Conservation (phyloP, 1,140 invertebrate genomes). For the Nasonia vitripennis region DNA sequence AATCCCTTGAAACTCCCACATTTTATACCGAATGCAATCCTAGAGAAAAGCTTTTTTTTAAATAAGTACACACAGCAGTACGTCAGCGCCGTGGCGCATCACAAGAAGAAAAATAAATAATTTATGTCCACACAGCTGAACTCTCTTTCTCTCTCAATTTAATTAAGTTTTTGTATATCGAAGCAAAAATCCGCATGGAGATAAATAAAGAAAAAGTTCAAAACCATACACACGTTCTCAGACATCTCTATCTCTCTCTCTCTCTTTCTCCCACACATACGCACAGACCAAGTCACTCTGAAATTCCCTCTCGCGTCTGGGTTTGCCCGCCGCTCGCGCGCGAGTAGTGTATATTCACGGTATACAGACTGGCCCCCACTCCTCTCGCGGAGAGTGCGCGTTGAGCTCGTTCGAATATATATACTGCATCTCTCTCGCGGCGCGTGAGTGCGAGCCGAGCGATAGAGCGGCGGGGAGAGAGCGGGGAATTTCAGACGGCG, state of each 20-base stretch:
- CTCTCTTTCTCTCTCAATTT: neutral
- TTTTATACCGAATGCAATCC: neutral
- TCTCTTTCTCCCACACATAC: too few relatives aligned
- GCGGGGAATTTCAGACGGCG: conserved; percentile 61
- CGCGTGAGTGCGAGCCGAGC: conserved; percentile 11
- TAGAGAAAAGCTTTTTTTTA: neutral
- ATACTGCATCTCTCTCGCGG: neutral
- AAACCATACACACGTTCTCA: neutral
- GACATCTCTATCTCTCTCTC: neutral
- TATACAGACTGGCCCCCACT: neutral
- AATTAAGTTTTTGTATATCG: neutral
- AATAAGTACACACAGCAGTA: neutral
- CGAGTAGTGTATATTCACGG: neutral
- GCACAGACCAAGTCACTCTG: neutral
- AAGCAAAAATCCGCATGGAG: neutral
- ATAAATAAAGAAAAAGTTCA: neutral
- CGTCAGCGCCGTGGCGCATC: neutral
- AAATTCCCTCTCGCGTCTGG: neutral
- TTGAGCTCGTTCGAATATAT: neutral
- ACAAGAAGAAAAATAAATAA: neutral
- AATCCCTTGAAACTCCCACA: neutral
- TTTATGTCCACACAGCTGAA: neutral
- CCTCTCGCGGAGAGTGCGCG: too few relatives aligned
- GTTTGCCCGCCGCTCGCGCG: neutral
- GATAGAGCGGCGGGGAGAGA: conserved; percentile 21